Evolutionary conservation across 2,888 invertebrate species (phyloP), one percentile per base, ranked within the genome.

Genomic region (Ceramica pisi): DNA sequence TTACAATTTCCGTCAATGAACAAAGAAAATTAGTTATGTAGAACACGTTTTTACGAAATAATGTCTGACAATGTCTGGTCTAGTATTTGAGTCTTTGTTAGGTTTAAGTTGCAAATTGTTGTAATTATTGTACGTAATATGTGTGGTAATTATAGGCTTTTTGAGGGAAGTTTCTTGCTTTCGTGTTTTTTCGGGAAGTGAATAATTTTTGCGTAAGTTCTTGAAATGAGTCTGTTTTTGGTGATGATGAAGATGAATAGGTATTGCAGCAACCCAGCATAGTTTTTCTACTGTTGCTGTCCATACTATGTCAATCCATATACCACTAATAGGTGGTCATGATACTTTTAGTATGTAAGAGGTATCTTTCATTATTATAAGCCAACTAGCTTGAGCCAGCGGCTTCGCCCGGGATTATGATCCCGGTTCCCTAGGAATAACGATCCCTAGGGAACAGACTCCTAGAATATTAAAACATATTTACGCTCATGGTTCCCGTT

Each of bases 1-100:
- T 79, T 64, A 80, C 41, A 62, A 62, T 75, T 62, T 38, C 62
- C 80, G 64, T 75, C 75, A 75, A 68, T 55, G 61, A 23, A 80
- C 68, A 75, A 78, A 78, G 75, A 44, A 75, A 59, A 65, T 75
- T 50, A 0, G 46, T 21, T 51, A 69, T 69, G 57, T 46, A 14
- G 50, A 69, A 21, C 59, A 59, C 66, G 55, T 65, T 46, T 63
- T 38, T 48, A 10, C 14, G 31, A 53, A 74, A 65, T 68, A 50
- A 31, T 50, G 44, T 21, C 16, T 12, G 44, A 41, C 48, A 51
- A 55, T 55, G 60, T 48, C 59, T 67, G 23, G 57, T 55, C 50
- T 67, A 63, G 44, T 51, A 23, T 61, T 53, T 0, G 4, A 6
- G 7, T 12, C 61, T 59, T 75, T 78, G 78, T 78, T 41, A 59